A percentile compares a stretch with the other conserved stretches of the same genome.
Conservation (phyloP, 1,140 invertebrate genomes). For the Zaprionus africanus region DNA sequence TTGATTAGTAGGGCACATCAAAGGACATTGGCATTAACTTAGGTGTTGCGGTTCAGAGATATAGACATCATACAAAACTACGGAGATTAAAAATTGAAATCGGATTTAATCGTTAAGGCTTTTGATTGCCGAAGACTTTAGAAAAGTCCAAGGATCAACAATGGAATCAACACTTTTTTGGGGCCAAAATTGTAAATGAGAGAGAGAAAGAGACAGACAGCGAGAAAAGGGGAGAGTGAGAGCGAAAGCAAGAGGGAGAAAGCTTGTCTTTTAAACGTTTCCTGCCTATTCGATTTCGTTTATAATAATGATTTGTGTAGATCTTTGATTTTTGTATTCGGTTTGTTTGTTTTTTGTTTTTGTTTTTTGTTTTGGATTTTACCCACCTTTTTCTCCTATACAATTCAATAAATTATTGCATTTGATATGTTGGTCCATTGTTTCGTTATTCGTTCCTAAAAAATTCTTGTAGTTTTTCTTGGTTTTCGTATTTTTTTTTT, state of each 20-base stretch:
- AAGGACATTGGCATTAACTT: constrained; percentile 40
- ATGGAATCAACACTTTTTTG: not conserved
- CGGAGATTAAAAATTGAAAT: constrained; percentile 1
- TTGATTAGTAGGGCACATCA: constrained; percentile 49
- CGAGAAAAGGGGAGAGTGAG: not conserved
- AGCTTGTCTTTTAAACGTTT: not conserved
- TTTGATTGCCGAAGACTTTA: not conserved
- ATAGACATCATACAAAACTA: constrained; percentile 24
- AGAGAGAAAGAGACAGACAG: not conserved
- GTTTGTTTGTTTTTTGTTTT: not conserved
- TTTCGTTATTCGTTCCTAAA: constrained; percentile 83
- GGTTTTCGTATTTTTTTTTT: constrained; percentile 26
- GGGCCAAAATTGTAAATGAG: not conserved
- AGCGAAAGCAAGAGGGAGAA: constrained; percentile 1
- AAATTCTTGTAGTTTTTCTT: constrained; percentile 74
- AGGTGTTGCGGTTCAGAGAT: constrained; percentile 50
- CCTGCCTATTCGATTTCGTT: constrained; percentile 1
- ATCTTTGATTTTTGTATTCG: not conserved
- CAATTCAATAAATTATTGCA: constrained; percentile 82
- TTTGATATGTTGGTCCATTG: constrained; percentile 84
- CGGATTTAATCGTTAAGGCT: not conserved
- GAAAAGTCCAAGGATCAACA: not conserved
- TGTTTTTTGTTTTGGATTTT: constrained; percentile 19
- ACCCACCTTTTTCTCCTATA: constrained; percentile 77
- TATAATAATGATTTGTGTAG: not conserved